phyloP scores from a whole-genome alignment of 2,797 vertebrate genomes.

The Pempheris klunzingeri region DNA sequence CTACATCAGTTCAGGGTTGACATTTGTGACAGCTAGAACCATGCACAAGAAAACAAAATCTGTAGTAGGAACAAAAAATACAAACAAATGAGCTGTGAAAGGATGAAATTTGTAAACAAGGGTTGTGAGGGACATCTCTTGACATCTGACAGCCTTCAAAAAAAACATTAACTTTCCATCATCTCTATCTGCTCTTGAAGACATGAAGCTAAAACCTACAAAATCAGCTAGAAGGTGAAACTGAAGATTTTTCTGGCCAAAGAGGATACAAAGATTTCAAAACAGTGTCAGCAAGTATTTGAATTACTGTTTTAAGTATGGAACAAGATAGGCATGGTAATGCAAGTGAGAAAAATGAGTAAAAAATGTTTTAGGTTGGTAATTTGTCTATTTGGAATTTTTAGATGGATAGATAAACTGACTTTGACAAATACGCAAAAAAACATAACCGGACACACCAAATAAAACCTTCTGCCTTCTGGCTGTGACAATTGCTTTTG shows the following conservation, averaged over 20 bases:
- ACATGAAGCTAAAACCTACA: not conserved
- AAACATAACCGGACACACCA: too few species aligned
- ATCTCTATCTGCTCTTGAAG: not conserved
- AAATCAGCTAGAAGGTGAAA: not conserved
- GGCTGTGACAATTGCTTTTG: too few species aligned
- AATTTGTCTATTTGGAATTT: too few species aligned
- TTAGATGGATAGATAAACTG: not conserved
- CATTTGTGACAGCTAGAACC: not conserved
- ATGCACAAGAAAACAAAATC: not conserved
- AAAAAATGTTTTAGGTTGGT: not conserved
- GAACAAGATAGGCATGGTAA: too few species aligned
- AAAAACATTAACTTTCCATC: slow-evolving; percentile 1
- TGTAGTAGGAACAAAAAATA: not conserved
- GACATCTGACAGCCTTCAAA: not conserved
- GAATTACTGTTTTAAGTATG: too few species aligned
- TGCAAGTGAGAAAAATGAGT: too few species aligned
- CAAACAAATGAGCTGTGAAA: not conserved
- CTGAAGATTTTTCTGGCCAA: not conserved
- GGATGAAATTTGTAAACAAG: not conserved
- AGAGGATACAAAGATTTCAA: not conserved
- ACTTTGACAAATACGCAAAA: not conserved
- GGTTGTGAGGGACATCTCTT: too few species aligned
- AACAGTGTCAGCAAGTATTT: too few species aligned
- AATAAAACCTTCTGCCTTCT: not conserved
- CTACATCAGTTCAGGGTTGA: not conserved